Base-by-base conservation (phyloP, 2,888 invertebrate species). In the Oscheius sp. region DNA sequence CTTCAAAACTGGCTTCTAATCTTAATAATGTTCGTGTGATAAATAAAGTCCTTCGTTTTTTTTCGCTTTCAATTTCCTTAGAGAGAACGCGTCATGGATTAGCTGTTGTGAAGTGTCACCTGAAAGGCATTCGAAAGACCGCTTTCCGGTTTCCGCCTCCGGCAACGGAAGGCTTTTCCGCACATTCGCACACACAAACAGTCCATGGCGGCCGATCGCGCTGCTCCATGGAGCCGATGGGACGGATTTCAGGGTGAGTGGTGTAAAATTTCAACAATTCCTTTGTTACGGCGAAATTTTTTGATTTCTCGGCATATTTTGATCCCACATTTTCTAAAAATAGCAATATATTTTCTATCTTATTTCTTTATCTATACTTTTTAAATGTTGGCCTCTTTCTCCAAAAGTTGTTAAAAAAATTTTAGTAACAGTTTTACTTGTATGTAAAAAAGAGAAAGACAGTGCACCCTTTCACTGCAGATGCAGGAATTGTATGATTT, bases 1-100 rank as follows among this genome's bases (percentile, higher is more conserved):
- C 1, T 74, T 74, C 45, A 74, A 72, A 65, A 74, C 72, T 29
- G 74, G 69, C 23, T 72, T 72, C 46, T 74, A 46, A 70, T 33
- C 37, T 25, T 48, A 50, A 3, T 15, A 12, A 34, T 65, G 20
- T 42, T 25, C 10, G 15, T 15, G 12, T 2, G 8, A n/a, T 27
- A 8, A 23, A 12, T 48, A 25, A 8, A 20, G 5, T 29, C 31
- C 8, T 42, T 12, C 23, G 17, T 10, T 39, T 23, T 5, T 4
- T 27, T 37, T 23, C 2, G 12, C 39, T 29, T 10, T 17, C 15
- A 23, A 55, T 57, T 27, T 42, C 37, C 17, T n/a, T n/a, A 20
- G 50, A 23, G 25, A 25, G 15, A 25, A 27, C 25, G 29, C 45
- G 61, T 45, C 45, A 42, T 42, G 61, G 61, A 45, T 61, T 61